These are phyloP conservation scores for Hirtodrosophila histrioides DNA, from an alignment of 2,888 invertebrate genomes.

Conservation along the genomic window DNA sequence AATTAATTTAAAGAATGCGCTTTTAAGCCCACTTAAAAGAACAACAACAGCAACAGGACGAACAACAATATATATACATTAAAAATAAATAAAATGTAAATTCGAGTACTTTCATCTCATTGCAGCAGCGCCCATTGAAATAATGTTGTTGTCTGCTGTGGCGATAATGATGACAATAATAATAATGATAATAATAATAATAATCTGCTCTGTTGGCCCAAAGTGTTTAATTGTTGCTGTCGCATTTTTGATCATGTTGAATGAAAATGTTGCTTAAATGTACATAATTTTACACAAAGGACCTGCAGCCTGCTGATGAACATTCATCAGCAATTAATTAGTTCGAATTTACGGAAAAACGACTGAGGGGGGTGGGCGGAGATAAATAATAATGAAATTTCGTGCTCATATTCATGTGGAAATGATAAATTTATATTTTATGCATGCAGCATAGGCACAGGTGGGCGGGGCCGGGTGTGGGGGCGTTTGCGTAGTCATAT, in stretches of 20 bases:
- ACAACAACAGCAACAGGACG: slow-evolving; percentile 6
- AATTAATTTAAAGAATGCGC: slow-evolving; percentile 38
- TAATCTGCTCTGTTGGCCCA: slow-evolving; percentile 17
- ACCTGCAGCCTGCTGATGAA: slow-evolving; percentile 20
- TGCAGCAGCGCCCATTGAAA: slow-evolving; percentile 37
- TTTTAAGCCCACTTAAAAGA: slow-evolving; percentile 3
- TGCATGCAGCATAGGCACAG: neutral
- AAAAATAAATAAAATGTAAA: slow-evolving; percentile 45
- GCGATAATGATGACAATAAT: slow-evolving; percentile 31
- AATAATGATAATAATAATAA: slow-evolving; percentile 44
- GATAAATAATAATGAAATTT: slow-evolving; percentile 56
- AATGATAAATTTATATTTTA: slow-evolving; percentile 39
- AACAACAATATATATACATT: slow-evolving; percentile 17
- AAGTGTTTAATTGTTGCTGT: slow-evolving; percentile 57
- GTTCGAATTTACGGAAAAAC: slow-evolving; percentile 35
- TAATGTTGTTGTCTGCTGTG: slow-evolving; percentile 35
- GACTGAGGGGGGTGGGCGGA: slow-evolving; percentile 6
- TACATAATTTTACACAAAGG: slow-evolving; percentile 53
- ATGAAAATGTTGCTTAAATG: slow-evolving; percentile 42
- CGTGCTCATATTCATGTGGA: slow-evolving; percentile 34
- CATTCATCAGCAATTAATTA: slow-evolving; percentile 69
- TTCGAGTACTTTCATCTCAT: slow-evolving; percentile 30
- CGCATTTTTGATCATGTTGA: slow-evolving; percentile 35
- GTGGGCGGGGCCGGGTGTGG: neutral
- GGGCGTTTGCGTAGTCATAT: slow-evolving; percentile 12